Conservation (phyloP, 2,113 vertebrate species). For the Varanus salvator region DNA sequence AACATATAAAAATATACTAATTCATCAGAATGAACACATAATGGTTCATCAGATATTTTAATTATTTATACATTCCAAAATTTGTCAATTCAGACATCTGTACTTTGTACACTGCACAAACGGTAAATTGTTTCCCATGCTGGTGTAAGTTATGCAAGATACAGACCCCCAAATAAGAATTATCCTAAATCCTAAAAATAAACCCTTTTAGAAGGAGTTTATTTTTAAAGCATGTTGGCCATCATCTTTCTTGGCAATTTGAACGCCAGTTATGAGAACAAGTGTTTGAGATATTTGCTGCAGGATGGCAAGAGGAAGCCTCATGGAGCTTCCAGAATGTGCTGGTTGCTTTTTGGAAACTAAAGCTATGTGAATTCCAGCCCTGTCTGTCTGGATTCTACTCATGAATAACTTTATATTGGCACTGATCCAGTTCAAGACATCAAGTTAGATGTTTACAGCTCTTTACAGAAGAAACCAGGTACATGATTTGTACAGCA, state of each 20-base stretch:
- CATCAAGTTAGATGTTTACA: too few relatives aligned
- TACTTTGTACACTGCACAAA: not conserved
- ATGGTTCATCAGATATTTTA: constrained; percentile 43
- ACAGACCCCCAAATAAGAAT: not conserved
- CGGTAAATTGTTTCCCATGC: not conserved
- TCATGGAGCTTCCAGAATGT: not conserved
- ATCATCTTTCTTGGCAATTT: not conserved
- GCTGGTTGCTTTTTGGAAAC: not conserved
- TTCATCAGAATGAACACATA: constrained; percentile 52
- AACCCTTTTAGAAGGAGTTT: not conserved
- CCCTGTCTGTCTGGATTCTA: not conserved
- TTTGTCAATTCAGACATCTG: constrained; percentile 41
- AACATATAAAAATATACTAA: constrained; percentile 71
- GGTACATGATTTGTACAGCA: too few relatives aligned
- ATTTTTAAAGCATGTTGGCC: not conserved
- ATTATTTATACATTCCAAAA: constrained; percentile 35
- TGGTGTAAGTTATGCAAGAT: not conserved
- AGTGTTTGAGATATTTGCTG: not conserved
- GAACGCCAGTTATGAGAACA: not conserved
- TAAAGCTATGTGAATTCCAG: not conserved
- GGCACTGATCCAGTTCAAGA: too few relatives aligned
- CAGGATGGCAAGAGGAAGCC: not conserved
- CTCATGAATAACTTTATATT: not conserved
- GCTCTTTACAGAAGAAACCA: too few relatives aligned
- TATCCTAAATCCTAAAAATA: not conserved